A percentile compares a stretch with the other conserved stretches of the same genome.
Evolutionary conservation across 1,140 invertebrate genomes (phyloP).

Genomic region (Apis florea): DNA sequence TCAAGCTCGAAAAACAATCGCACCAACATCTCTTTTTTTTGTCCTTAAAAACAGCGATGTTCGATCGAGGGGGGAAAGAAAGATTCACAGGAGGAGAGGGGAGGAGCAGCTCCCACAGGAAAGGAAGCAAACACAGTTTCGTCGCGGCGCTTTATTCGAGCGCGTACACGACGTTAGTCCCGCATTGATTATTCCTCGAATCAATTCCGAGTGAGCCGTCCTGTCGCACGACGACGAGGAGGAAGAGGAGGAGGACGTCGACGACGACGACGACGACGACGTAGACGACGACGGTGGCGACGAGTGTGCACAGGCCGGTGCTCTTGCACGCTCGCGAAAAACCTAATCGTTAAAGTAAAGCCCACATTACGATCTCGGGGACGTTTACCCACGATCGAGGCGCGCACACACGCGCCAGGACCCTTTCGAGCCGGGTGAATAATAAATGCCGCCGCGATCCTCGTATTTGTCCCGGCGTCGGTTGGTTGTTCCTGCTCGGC

Average conservation of each 20-base stretch:
- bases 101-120: not conserved
- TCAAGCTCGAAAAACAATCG: too few relatives aligned
- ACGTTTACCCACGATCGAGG: slow-evolving; percentile 65
- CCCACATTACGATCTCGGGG: slow-evolving; percentile 52
- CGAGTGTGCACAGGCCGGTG: slow-evolving; percentile 21
- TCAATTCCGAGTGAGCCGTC: slow-evolving; percentile 50
- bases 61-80: not conserved
- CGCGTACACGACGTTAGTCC: slow-evolving; percentile 40
- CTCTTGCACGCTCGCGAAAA: slow-evolving; percentile 52
- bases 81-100: not conserved
- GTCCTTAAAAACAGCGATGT: too few relatives aligned
- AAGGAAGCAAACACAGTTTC: slow-evolving; percentile 20
- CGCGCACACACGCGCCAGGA: slow-evolving; percentile 46
- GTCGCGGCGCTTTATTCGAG: slow-evolving; percentile 21
- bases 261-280: not conserved
- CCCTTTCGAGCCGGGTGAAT: slow-evolving; percentile 60
- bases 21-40: not conserved
- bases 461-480: slow-evolving; percentile 58
- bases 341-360: slow-evolving; percentile 67
- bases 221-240: slow-evolving; percentile 23
- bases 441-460: slow-evolving; percentile 62
- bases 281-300: not conserved
- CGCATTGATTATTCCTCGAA: slow-evolving; percentile 52
- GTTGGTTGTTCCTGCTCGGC: slow-evolving; percentile 7
- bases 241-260: not conserved